A percentile compares a stretch with the other conserved stretches of the same genome.
phyloP scores from a whole-genome alignment of 2,888 invertebrate genomes.

The Himalopsyche anomala region DNA sequence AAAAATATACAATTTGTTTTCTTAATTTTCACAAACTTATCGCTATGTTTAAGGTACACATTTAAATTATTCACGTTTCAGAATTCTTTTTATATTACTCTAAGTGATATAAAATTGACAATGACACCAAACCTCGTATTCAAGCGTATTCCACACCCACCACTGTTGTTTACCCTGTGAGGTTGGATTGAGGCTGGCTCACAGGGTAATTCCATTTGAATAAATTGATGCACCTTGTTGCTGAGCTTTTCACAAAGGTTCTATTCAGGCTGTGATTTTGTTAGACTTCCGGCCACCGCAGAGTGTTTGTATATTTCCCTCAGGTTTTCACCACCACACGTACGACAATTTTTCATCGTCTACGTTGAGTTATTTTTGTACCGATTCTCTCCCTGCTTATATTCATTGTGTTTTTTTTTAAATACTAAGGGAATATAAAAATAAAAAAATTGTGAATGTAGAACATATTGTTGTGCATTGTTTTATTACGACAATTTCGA shows the following conservation, averaged over 20 bases:
- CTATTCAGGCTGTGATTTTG: conserved; percentile 40
- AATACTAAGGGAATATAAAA: no score
- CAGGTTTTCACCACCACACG: background rate
- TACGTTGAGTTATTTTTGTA: background rate
- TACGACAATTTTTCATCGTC: background rate
- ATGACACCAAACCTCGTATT: no score
- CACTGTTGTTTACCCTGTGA: conserved; percentile 31
- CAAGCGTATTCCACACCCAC: background rate
- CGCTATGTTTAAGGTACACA: no score
- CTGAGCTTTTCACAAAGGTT: conserved; percentile 43
- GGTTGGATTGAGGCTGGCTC: conserved; percentile 47
- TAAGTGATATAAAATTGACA: no score
- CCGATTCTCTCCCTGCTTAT: background rate
- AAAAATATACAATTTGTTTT: no score
- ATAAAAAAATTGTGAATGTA: no score
- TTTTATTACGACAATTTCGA: no score
- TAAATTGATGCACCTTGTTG: conserved; percentile 58
- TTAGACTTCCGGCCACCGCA: conserved; percentile 29
- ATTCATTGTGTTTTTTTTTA: no score
- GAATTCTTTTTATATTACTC: no score
- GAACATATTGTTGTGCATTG: no score
- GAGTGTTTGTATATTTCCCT: conserved; percentile 8
- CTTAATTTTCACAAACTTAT: no score
- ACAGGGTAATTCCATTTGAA: conserved; percentile 62
- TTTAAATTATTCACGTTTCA: no score